phyloP scores from a whole-genome alignment of 2,888 invertebrate genomes.

The Leptinotarsa juncta region DNA sequence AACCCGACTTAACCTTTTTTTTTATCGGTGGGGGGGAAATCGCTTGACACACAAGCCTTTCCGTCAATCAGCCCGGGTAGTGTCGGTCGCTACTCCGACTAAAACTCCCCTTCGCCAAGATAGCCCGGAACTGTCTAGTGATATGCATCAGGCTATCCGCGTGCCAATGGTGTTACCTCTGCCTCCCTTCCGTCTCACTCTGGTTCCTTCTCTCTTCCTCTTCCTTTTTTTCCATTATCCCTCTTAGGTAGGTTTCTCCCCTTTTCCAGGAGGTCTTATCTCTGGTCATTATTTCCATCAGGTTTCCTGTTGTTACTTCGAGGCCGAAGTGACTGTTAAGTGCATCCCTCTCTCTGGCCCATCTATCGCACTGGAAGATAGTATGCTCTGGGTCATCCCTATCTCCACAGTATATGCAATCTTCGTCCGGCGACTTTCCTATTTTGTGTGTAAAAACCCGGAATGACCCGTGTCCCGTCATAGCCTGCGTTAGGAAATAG shows the following conservation, averaged over 20 bases:
- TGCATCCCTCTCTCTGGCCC: conserved; percentile 12
- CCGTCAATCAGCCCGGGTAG: background rate
- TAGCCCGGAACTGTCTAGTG: conserved; percentile 4
- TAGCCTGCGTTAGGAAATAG: background rate
- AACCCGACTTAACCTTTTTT: background rate
- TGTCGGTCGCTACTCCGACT: conserved; percentile 27
- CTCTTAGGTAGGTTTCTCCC: no score
- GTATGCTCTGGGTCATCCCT: conserved; percentile 31
- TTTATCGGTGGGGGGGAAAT: background rate
- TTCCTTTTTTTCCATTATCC: no score
- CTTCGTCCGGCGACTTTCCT: conserved; percentile 26
- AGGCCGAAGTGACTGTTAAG: background rate
- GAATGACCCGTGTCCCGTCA: conserved; percentile 22
- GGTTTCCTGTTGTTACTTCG: background rate
- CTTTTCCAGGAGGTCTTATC: background rate
- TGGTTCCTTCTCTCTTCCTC: no score
- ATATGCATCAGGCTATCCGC: background rate
- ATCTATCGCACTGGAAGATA: conserved; percentile 30
- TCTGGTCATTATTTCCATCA: conserved; percentile 11
- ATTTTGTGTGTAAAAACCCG: conserved; percentile 26
- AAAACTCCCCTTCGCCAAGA: conserved; percentile 17
- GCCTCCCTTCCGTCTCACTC: no score
- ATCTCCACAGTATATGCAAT: conserved; percentile 26
- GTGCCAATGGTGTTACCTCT: background rate
- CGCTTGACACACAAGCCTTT: background rate